These are phyloP conservation scores for Drosophila navojoa DNA, from an alignment of 1,140 invertebrate genomes.

Conservation along the genomic window DNA sequence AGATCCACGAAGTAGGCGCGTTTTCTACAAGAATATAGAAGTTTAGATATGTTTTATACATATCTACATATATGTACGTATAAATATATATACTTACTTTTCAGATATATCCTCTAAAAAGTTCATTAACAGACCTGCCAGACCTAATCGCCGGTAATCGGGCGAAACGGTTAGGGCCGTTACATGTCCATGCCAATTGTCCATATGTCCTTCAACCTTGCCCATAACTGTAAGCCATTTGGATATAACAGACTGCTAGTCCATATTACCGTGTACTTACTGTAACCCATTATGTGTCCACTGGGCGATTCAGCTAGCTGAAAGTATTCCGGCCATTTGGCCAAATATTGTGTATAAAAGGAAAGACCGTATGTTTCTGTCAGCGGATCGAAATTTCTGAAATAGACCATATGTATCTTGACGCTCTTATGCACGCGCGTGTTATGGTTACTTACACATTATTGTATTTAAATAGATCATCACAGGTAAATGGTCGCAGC, in stretches of 20 bases:
- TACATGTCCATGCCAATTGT: conserved; percentile 99
- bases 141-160: conserved; percentile 94
- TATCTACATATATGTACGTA: not conserved
- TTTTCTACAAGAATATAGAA: conserved; percentile 87
- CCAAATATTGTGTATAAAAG: conserved; percentile 99
- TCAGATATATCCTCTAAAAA: conserved; percentile 98
- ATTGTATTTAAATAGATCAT: conserved; percentile 98
- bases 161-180: conserved; percentile 98
- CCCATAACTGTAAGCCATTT: conserved; percentile 94
- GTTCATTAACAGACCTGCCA: conserved; percentile 97
- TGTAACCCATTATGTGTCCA: conserved; percentile 99
- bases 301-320: conserved; percentile 97
- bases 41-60: not conserved
- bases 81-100: conserved; percentile 97
- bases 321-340: conserved; percentile 99
- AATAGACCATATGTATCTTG: conserved; percentile 61
- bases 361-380: conserved; percentile 99
- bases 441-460: conserved; percentile 90
- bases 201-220: conserved; percentile 97
- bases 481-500: conserved; percentile 95
- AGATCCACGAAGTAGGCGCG: conserved; percentile 99
- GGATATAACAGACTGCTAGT: not conserved
- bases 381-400: conserved; percentile 95
- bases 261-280: conserved; percentile 87
- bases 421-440: too few relatives aligned